Base-by-base conservation (phyloP, 2,888 invertebrate species). In the Acronicta aceris region DNA sequence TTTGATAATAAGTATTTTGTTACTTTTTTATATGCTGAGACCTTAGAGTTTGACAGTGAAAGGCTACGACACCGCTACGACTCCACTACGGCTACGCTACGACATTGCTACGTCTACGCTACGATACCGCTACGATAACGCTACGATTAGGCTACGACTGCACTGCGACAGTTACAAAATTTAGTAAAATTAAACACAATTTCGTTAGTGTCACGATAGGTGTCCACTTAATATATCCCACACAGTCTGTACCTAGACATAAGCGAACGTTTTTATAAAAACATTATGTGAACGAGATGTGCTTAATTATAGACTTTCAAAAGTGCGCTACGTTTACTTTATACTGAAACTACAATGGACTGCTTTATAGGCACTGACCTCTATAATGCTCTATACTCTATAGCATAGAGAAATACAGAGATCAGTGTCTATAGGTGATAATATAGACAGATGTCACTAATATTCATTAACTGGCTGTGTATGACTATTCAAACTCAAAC, bases 401-500 rank as follows among this genome's bases (percentile, higher is more conserved):
- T n/a, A n/a, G n/a, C n/a, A n/a, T n/a, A n/a, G n/a, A n/a, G n/a
- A n/a, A n/a, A n/a, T n/a, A n/a, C n/a, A n/a, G n/a, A n/a, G n/a
- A n/a, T n/a, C n/a, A n/a, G n/a, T n/a, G n/a, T n/a, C n/a, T n/a
- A n/a, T n/a, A n/a, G n/a, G n/a, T n/a, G n/a, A n/a, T n/a, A n/a
- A n/a, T n/a, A n/a, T n/a, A n/a, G n/a, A n/a, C n/a, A n/a, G n/a
- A n/a, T 53, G 46, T 53, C 38, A 21, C 36, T 54, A 50, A 65
- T 68, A 75, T 68, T 75, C 71, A 74, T 60, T 61, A 59, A 49
- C 50, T 56, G 46, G 30, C 47, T 53, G 45, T 59, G 59, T 67
- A 62, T 74, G 63, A 51, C 61, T 65, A 76, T 60, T 63, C 67
- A 65, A 25, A n/a, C n/a, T 63, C 67, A 65, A 77, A 73, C 75